A percentile compares a stretch with the other conserved stretches of the same genome.
Conservation (phyloP, 1,140 invertebrate genomes). For the Leguminivora glycinivorella region DNA sequence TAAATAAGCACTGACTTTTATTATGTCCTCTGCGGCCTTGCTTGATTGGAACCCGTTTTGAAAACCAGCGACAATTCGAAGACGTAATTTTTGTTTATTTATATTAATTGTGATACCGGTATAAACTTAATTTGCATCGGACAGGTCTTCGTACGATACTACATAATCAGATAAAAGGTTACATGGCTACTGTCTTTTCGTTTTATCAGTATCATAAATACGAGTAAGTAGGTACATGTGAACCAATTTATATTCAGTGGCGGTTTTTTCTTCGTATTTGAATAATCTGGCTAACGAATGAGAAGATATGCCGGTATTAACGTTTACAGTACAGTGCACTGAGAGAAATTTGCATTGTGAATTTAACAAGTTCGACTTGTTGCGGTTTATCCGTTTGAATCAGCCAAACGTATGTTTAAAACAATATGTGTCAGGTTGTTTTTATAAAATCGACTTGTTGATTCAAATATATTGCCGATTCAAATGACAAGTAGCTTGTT, state of each 20-base stretch:
- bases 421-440: too few species aligned
- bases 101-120: constrained; percentile 1
- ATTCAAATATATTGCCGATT: too few species aligned
- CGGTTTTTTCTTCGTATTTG: background rate
- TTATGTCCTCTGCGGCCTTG: constrained; percentile 11
- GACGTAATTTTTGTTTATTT: constrained; percentile 17
- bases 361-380: too few species aligned
- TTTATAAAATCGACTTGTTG: too few species aligned
- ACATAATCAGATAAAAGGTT: constrained; percentile 10
- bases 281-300: too few species aligned
- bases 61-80: background rate
- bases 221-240: background rate
- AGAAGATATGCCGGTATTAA: too few species aligned
- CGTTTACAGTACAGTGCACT: too few species aligned
- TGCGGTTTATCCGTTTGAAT: too few species aligned
- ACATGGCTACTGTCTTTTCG: background rate
- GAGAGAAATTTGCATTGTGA: too few species aligned
- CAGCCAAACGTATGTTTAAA: too few species aligned
- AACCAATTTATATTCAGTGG: background rate
- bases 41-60: background rate
- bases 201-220: background rate
- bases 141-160: background rate
- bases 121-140: background rate
- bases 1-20: background rate
- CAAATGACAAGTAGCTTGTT: too few species aligned